A percentile compares a stretch with the other conserved stretches of the same genome.
These are phyloP conservation scores for Sarcophaga bullata DNA, from an alignment of 1,140 invertebrate species.

Conservation along the genomic window DNA sequence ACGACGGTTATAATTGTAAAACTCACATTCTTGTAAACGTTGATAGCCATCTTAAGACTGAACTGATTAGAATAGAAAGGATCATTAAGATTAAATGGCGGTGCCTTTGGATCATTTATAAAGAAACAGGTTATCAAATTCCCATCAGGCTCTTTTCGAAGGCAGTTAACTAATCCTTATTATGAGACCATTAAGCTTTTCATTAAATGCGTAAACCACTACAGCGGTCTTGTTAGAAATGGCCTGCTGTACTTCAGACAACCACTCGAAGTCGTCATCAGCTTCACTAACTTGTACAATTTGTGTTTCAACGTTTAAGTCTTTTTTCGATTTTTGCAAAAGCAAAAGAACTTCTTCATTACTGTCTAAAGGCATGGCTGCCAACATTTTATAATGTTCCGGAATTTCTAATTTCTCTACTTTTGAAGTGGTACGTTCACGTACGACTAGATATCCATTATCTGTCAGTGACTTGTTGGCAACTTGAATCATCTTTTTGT, in stretches of 20 bases:
- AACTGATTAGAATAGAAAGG: conserved; percentile 75
- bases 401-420: conserved; percentile 47
- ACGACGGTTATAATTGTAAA: background rate
- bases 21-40: conserved; percentile 75
- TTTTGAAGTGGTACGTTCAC: conserved; percentile 59
- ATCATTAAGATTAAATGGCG: conserved; percentile 72
- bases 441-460: conserved; percentile 67
- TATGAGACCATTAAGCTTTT: conserved; percentile 79
- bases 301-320: conserved; percentile 50
- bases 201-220: conserved; percentile 71
- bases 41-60: conserved; percentile 81
- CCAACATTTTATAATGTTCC: conserved; percentile 52
- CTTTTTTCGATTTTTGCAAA: conserved; percentile 52
- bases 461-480: conserved; percentile 59
- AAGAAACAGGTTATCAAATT: conserved; percentile 72
- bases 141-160: conserved; percentile 76
- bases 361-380: conserved; percentile 54
- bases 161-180: conserved; percentile 85
- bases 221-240: conserved; percentile 66
- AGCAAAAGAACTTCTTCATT: conserved; percentile 60
- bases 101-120: conserved; percentile 74
- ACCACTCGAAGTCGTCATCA: conserved; percentile 68
- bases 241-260: conserved; percentile 68
- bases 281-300: conserved; percentile 56
- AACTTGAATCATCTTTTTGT: conserved; percentile 44